phyloP scores from a whole-genome alignment of 1,140 invertebrate species.

The Polyergus mexicanus region DNA sequence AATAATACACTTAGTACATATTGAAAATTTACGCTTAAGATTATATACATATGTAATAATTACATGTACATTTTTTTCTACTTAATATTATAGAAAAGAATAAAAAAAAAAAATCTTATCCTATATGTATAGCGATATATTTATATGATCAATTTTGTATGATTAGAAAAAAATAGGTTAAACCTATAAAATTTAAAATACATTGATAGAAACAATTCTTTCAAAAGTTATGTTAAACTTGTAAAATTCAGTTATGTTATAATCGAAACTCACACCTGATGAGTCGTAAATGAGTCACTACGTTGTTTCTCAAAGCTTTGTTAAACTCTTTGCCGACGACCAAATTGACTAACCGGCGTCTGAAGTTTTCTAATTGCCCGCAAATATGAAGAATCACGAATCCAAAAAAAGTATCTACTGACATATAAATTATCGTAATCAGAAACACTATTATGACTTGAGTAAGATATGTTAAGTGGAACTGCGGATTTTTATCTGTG shows the following conservation, averaged over 20 bases:
- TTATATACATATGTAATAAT: neutral
- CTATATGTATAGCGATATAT: no score
- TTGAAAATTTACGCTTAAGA: no score
- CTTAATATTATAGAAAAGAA: no score
- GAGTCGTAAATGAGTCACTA: slow-evolving; percentile 5
- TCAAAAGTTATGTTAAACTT: neutral
- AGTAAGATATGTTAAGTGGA: neutral
- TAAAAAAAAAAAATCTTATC: no score
- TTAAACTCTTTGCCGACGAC: neutral
- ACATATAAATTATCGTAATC: no score
- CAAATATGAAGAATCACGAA: no score
- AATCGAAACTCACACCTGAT: slow-evolving; percentile 11
- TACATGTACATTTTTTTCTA: no score
- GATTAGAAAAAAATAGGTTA: neutral
- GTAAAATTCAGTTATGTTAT: neutral
- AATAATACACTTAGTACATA: neutral
- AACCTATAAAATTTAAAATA: neutral
- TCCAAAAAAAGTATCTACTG: no score
- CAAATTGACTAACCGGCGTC: no score
- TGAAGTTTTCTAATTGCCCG: no score
- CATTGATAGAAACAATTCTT: neutral
- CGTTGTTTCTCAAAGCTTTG: neutral
- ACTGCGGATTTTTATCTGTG: slow-evolving; percentile 12
- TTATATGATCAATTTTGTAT: no score
- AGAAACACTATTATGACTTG: no score